These are phyloP conservation scores for Allenopithecus nigroviridis DNA, from an alignment of 2,797 vertebrate species.

Conservation along the genomic window DNA sequence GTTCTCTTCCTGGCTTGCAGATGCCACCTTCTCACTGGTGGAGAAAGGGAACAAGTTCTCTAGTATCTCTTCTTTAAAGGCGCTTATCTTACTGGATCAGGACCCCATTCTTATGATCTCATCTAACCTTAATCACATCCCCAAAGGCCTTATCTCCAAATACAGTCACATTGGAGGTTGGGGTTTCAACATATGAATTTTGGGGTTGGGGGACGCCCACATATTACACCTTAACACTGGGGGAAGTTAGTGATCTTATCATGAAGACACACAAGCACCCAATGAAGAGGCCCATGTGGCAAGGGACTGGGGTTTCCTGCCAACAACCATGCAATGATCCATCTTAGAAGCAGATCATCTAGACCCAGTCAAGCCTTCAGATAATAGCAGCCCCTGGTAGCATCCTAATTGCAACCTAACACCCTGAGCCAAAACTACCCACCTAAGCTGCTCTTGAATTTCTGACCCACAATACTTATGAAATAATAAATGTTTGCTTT, in stretches of 20 bases:
- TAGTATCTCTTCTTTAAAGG: background rate
- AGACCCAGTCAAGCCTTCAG: background rate
- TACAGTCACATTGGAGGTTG: background rate
- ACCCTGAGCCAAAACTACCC: background rate
- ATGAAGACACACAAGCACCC: background rate
- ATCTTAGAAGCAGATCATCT: background rate
- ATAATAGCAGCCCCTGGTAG: background rate
- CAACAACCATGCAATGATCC: background rate
- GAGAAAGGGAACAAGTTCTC: background rate
- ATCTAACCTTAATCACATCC: background rate
- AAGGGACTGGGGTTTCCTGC: background rate
- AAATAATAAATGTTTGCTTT: background rate
- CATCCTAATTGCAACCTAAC: background rate
- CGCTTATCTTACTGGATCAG: background rate
- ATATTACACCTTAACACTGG: background rate
- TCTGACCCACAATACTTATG: background rate
- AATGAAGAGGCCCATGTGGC: background rate
- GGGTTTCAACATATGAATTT: background rate
- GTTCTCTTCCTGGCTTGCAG: background rate
- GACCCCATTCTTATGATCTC: background rate
- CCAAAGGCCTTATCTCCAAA: background rate
- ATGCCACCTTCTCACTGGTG: background rate
- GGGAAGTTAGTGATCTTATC: background rate
- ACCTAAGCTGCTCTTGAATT: background rate
- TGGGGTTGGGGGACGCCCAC: rapidly evolving